Evolutionary conservation across 64 coral and sea anemone genomes (phyloP), one percentile per base, ranked within the genome.

Genomic region (Actinia tenebrosa): DNA sequence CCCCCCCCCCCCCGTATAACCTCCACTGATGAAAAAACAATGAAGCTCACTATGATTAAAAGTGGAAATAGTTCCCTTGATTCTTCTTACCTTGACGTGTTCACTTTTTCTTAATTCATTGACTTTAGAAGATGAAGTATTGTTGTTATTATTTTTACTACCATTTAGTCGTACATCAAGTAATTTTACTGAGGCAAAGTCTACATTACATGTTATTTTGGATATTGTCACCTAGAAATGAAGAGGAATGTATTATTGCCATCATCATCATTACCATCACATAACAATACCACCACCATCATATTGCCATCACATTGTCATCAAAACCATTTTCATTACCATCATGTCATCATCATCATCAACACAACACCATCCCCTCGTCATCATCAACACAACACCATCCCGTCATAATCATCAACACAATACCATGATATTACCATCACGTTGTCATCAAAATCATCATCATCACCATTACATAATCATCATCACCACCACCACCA

Each of bases 211-310:
- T 14, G 63, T 84, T 84, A 96, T 93, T 90, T 89, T 93, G 64
- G 91, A 82, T 56, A 96, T 87, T 85, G 91, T 93, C 23, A 96
- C 94, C 94, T 96, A n/a, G 20, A 87, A 85, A 47, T n/a, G 42
- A 16, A 58, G 30, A 77, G 44, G 56, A 45, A 53, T 17, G 22
- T 8, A 77, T 53, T 6, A 10, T 68, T 37, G 7, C 7, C 47
- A 50, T 50, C 47, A 50, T 8, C 7, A 50, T 50, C 47, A 50
- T 8, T 8, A 50, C 30, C 30, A 37, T 37, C 30, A 37, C 30
- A 37, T 37, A 3, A 5, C 47, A 50, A 5, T 8, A 80, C 7
- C 5, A 25, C 53, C 11, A 55, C 53, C 5, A 8, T 6, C 53
- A 37, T 37, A 37, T 37, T 37, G 30, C 30, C 30, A 37, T 37